Evolutionary conservation across 2,888 invertebrate species (phyloP).

Genomic region (Lycophotia porphyrea): DNA sequence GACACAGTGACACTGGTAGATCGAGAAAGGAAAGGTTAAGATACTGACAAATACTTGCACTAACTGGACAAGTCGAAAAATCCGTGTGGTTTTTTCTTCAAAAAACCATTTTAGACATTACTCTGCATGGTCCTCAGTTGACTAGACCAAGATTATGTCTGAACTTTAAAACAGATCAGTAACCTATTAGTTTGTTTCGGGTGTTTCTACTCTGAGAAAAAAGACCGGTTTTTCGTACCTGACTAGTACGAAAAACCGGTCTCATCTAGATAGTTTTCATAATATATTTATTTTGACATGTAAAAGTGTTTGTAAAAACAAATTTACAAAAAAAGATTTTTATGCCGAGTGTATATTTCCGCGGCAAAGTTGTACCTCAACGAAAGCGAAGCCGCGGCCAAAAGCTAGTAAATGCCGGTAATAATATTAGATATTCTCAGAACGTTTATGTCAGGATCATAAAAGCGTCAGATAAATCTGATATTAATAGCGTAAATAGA

Average conservation of each 20-base stretch:
- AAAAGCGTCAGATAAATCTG: slow-evolving; percentile 61
- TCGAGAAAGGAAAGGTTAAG: background rate
- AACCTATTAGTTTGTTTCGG: background rate
- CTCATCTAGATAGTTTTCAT: background rate
- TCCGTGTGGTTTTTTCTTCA: background rate
- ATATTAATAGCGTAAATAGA: slow-evolving; percentile 56
- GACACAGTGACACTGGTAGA: background rate
- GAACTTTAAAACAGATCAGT: background rate
- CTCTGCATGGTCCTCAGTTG: background rate
- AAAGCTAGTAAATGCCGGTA: background rate
- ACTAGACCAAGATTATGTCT: background rate
- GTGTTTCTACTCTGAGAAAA: background rate
- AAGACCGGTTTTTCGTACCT: too few relatives aligned
- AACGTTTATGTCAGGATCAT: slow-evolving; percentile 47
- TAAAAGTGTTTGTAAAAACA: too few relatives aligned
- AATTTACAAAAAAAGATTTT: too few relatives aligned
- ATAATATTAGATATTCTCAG: slow-evolving; percentile 28
- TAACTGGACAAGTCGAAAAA: background rate
- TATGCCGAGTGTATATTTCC: background rate
- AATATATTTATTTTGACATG: background rate
- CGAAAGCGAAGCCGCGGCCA: too few relatives aligned
- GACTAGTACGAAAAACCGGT: background rate
- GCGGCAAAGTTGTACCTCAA: background rate
- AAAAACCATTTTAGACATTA: background rate
- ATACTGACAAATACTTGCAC: background rate